A percentile compares a stretch with the other conserved stretches of the same genome.
Conservation (phyloP, 2,113 vertebrate species). For the Heloderma charlesbogerti region DNA sequence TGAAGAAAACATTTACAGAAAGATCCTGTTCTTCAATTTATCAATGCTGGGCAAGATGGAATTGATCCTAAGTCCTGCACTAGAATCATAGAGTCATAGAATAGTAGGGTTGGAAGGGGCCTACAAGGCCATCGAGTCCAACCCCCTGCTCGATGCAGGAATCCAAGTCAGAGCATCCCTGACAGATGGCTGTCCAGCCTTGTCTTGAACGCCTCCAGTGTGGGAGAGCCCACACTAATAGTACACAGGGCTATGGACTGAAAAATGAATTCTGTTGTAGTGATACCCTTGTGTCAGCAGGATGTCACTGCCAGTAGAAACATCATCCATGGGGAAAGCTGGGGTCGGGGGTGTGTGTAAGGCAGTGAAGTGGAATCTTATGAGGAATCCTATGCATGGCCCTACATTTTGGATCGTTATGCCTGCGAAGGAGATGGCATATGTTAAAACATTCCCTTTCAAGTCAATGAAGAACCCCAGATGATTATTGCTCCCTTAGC, state of each 20-base stretch:
- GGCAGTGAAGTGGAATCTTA: not conserved
- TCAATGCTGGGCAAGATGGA: not conserved
- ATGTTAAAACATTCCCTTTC: not conserved
- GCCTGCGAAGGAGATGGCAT: not conserved
- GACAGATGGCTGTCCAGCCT: too few species aligned
- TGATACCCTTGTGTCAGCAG: not conserved
- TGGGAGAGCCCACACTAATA: too few species aligned
- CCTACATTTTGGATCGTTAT: not conserved
- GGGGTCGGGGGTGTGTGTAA: not conserved
- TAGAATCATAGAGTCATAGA: too few species aligned
- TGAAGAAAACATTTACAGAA: not conserved
- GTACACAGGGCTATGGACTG: not conserved
- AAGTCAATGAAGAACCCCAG: too few species aligned
- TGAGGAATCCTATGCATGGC: not conserved
- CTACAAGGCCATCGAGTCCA: too few species aligned
- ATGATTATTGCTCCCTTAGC: not conserved
- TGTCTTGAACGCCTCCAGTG: too few species aligned
- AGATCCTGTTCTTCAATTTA: not conserved
- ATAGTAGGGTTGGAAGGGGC: too few species aligned
- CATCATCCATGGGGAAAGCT: not conserved
- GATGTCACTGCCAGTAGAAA: not conserved
- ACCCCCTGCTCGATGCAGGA: too few species aligned
- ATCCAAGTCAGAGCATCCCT: too few species aligned
- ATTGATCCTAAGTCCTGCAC: not conserved
- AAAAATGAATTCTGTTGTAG: not conserved